Evolutionary conservation across 2,113 vertebrate species (phyloP).

Genomic region (Poeciliopsis occidentalis): DNA sequence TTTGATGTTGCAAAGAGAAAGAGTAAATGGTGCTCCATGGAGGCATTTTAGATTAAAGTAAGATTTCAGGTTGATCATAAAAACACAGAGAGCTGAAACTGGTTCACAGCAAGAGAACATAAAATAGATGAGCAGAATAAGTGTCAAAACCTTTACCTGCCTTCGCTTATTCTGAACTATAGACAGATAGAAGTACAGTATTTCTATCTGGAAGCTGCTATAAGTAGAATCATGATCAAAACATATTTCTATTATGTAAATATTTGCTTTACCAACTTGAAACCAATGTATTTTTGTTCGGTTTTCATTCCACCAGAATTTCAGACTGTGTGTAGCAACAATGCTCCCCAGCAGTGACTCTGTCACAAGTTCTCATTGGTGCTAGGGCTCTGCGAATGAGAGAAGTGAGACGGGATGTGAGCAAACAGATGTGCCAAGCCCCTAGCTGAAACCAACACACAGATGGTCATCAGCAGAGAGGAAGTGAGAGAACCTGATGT

Average conservation of each 20-base stretch:
- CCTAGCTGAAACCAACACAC: conserved; percentile 77
- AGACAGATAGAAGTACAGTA: background rate
- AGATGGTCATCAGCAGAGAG: conserved; percentile 79
- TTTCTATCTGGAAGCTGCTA: background rate
- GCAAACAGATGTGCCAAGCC: conserved; percentile 77
- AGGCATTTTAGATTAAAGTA: too few relatives aligned
- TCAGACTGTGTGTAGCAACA: conserved; percentile 18
- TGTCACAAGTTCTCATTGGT: conserved; percentile 40
- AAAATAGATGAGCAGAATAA: background rate
- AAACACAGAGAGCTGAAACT: too few relatives aligned
- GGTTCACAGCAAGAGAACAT: background rate
- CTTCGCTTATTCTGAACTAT: background rate
- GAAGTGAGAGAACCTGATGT: conserved; percentile 77
- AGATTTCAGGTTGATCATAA: too few relatives aligned
- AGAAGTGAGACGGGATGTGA: conserved; percentile 84
- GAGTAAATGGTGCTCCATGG: too few relatives aligned
- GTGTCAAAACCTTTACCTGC: background rate
- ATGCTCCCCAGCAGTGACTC: conserved; percentile 25
- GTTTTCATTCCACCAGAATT: background rate
- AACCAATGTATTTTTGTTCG: background rate
- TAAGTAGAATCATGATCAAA: background rate
- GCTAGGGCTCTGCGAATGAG: conserved; percentile 49
- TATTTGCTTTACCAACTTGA: background rate
- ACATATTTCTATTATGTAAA: background rate
- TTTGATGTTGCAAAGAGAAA: too few relatives aligned